Base-by-base conservation (phyloP, 2,797 vertebrate genomes). In the Vultur gryphus region DNA sequence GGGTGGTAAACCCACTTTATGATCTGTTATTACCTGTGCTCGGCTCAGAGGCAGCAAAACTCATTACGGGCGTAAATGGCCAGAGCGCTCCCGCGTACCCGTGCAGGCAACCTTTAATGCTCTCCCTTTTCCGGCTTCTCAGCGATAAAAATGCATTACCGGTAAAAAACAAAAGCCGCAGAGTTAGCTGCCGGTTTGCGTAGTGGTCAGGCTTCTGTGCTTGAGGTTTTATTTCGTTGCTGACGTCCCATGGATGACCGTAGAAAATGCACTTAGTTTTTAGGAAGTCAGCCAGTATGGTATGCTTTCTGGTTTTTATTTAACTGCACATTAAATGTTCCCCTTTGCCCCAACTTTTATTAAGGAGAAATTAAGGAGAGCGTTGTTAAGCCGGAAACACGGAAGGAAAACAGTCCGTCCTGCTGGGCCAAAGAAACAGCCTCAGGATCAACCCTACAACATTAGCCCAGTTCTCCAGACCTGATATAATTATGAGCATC, bases 271-370 rank as follows among this genome's bases (percentile, higher is more conserved):
- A 16, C 80, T 88, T 25, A 23, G 35, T 16, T 83, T 94, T 94
- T 93, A 78, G 91, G 89, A 91, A 93, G 86, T 54, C 2, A 0
- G 65, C 65, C 61, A 24, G 76, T 48, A 43, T 54, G 79, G 65
- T 57, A n/a, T 1, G 2, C 73, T 65, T 89, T 67, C 87, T 93
- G 91, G 0, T 91, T 95, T 92, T 89, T 84, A 89, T 96, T 95
- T 93, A 88, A 67, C 39, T 41, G 55, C 1, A 5, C 81, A 10
- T 92, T 87, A 92, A 92, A 87, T 4, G 70, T 43, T 95, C 87
- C 89, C 89, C 93, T 94, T 91, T 96, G 89, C 87, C 89, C 87
- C 31, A 29, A 2, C 79, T 96, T 97, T 96, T 93, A 96, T 92
- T 83, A 83, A 66, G 79, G 39, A 97, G 75, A 94, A 96, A 95